Base-by-base conservation (phyloP, 2,113 vertebrate species). In the Leptobrachium leishanense region DNA sequence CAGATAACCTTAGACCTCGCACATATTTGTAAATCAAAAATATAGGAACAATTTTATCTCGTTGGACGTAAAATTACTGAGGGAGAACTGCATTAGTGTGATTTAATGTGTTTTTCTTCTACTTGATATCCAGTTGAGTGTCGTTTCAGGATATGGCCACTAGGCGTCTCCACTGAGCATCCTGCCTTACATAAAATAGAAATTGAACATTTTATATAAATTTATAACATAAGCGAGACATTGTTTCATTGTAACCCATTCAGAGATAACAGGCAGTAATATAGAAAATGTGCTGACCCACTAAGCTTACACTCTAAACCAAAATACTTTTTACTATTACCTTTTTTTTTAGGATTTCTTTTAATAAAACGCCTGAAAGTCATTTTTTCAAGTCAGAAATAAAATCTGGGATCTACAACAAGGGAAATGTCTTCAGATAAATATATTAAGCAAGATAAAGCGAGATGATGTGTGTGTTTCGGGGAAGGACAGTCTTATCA, bases 121-220 rank as follows among this genome's bases (percentile, higher is more conserved):
- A 7, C 55, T 59, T 64, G 20, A 39, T 64, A 1, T 31, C n/a
- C 15, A 64, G 62, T 44, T 7, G 20, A 15, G 1, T 44, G 67
- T 9, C 44, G 42, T 69, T 67, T 40, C 6, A 7, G 5, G 13
- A 72, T 43, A 20, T 74, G 69, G 53, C 88, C 90, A 82, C 89
- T 85, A 93, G 92, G 88, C 87, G 90, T 74, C 78, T 11, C 64
- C 53, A 62, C 64, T 68, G n/a, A 65, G n/a, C 42, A 13, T 31
- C 20, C 20, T 54, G 11, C 50, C 50, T 11, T 11, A 8, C 3
- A 2, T 11, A 59, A 15, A 59, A 15, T 15, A 59, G 9, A 8
- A 59, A 12, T 59, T 12, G 8, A 59, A 15, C 13, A 8, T 59
- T 50, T 50, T 5, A 8, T 50, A 5, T 50, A 50, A 50, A 5